Base-by-base conservation (phyloP, 1,140 invertebrate genomes). In the Papilio polyxenes region DNA sequence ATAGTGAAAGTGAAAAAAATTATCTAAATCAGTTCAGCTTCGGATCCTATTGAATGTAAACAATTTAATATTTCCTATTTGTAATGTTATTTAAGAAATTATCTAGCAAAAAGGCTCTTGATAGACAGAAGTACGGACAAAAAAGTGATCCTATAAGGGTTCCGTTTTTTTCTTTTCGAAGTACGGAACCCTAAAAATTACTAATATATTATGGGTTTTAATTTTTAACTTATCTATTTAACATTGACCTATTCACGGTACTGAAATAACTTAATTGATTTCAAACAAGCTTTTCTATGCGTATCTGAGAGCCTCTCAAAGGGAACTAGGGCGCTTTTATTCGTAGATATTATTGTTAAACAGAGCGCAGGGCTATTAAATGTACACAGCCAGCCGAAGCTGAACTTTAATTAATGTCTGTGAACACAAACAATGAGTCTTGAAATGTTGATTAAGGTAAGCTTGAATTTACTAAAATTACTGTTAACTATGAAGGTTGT, bases 371-470 rank as follows among this genome's bases (percentile, higher is more conserved):
- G 77, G 77, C 78, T 49, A 80, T 80, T 80, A 69, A 69, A 62
- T 69, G 56, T 80, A 80, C 78, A 69, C 59, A 69, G 40, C 78
- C 17, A 80, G 78, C 17, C 59, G 48, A 69, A 69, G 78, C 65
- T 80, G 59, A 65, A 69, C 78, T 80, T 80, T 80, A 80, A 80
- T 80, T 80, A 80, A 80, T 37, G 78, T 80, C 59, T 80, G 62
- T 80, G 62, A 80, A 80, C 78, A 69, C 56, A 80, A 80, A 80
- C 62, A 65, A 77, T 69, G 78, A 80, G 37, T 49, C 40, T 69
- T 80, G 11, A 31, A 37, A 72, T 40, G 65, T 72, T 72, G 65
- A 72, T 72, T 40, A 72, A 72, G 65, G 31, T 69, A 69, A 1
- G n/a, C 53, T 17, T 56, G 65, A 13, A 37, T 69, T 69, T 37